Conservation (phyloP, 2,888 invertebrate genomes). For the Cephus pygmeus region DNA sequence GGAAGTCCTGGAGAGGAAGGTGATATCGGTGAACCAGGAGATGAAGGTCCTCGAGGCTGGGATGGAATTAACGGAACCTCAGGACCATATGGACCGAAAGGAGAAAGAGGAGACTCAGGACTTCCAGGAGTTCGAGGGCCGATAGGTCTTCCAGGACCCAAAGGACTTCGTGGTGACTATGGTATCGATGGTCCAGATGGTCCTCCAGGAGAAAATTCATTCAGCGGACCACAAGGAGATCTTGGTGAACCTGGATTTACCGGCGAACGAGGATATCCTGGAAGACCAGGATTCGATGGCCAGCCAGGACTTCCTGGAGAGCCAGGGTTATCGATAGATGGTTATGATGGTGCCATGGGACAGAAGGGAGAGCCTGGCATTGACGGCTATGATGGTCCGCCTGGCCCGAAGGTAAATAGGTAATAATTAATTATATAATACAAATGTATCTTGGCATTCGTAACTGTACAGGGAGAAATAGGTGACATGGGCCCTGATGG, state of each 20-base stretch:
- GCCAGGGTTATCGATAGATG: constrained; percentile 67
- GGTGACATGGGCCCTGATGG: constrained; percentile 68
- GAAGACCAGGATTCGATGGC: constrained; percentile 79
- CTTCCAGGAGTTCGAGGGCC: constrained; percentile 74
- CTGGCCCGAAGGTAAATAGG: constrained; percentile 60
- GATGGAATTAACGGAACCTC: constrained; percentile 67
- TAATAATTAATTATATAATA: background rate
- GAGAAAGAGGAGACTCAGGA: constrained; percentile 81
- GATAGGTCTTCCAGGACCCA: constrained; percentile 71
- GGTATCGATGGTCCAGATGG: constrained; percentile 77
- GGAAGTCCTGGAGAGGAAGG: constrained; percentile 70
- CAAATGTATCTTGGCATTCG: background rate
- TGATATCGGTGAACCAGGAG: constrained; percentile 70
- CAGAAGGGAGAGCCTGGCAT: constrained; percentile 59
- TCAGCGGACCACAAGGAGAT: constrained; percentile 78
- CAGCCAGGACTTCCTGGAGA: constrained; percentile 76
- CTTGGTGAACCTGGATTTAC: constrained; percentile 75
- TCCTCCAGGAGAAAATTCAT: constrained; percentile 72
- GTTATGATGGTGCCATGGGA: constrained; percentile 45
- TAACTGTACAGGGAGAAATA: constrained; percentile 51
- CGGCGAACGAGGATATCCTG: constrained; percentile 75
- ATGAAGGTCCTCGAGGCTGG: constrained; percentile 72
- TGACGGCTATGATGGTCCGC: constrained; percentile 59
- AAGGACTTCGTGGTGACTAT: constrained; percentile 72
- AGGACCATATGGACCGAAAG: constrained; percentile 72